phyloP scores from a whole-genome alignment of 1,140 invertebrate genomes.

The Bacillus rossius region DNA sequence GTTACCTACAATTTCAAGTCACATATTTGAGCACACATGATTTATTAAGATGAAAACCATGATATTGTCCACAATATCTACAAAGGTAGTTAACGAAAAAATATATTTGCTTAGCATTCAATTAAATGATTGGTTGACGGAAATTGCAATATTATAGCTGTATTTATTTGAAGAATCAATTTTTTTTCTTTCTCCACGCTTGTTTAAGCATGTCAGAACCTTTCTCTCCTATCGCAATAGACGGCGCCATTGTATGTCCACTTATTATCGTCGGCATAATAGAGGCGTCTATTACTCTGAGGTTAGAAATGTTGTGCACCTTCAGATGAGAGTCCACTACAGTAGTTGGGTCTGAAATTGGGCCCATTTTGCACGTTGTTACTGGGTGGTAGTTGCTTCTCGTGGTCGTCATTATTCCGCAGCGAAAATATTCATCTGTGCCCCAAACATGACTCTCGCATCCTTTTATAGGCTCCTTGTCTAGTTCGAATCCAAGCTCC shows the following conservation, averaged over 20 bases:
- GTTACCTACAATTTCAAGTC: too few species aligned
- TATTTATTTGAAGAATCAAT: too few species aligned
- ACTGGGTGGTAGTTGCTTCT: slow-evolving; percentile 61
- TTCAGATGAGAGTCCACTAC: slow-evolving; percentile 74
- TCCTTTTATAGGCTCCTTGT: slow-evolving; percentile 47
- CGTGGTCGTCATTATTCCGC: slow-evolving; percentile 44
- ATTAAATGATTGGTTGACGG: too few species aligned
- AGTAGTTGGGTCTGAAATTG: slow-evolving; percentile 60
- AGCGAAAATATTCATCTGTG: slow-evolving; percentile 43
- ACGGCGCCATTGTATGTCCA: slow-evolving; percentile 44
- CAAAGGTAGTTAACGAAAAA: too few species aligned
- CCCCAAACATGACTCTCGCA: slow-evolving; percentile 43
- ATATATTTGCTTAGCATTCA: too few species aligned
- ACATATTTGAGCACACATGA: too few species aligned
- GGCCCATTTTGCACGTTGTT: slow-evolving; percentile 50
- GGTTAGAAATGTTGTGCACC: slow-evolving; percentile 44
- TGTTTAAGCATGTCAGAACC: slow-evolving; percentile 44
- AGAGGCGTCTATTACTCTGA: slow-evolving; percentile 51
- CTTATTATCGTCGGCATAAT: slow-evolving; percentile 50
- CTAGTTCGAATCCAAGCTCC: slow-evolving; percentile 44
- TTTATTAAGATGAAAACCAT: too few species aligned
- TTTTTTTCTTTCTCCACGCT: not conserved
- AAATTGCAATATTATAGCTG: too few species aligned
- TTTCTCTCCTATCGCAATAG: slow-evolving; percentile 52
- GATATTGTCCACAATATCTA: too few species aligned